A percentile compares a stretch with the other conserved stretches of the same genome.
Conservation (phyloP, 2,888 invertebrate genomes). For the Norana najaformis region DNA sequence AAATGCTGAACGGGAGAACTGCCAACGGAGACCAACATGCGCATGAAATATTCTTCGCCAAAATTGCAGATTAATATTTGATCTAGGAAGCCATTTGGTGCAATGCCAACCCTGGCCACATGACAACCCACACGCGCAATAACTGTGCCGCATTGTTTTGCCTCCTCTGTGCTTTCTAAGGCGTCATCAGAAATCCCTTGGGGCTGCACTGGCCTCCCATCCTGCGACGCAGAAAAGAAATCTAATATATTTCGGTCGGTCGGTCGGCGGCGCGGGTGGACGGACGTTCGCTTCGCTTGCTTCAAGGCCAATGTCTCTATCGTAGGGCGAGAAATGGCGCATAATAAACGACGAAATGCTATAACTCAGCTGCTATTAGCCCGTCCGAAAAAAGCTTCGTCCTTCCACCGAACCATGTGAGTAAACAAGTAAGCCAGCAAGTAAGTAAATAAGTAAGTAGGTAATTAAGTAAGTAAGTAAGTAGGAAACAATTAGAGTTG, state of each 20-base stretch:
- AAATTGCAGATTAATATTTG: neutral
- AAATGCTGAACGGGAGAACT: too few species aligned
- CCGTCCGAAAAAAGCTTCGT: neutral
- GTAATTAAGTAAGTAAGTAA: neutral
- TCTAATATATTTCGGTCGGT: neutral
- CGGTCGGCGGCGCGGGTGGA: too few species aligned
- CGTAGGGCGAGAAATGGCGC: neutral
- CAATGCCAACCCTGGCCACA: too few species aligned
- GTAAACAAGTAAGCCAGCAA: too few species aligned
- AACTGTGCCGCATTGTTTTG: too few species aligned
- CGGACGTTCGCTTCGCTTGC: neutral
- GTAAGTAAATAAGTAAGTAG: neutral
- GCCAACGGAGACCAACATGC: neutral
- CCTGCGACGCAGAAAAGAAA: neutral
- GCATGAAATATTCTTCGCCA: conserved; percentile 1
- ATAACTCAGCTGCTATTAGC: neutral
- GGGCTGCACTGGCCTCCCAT: neutral
- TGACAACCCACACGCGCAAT: too few species aligned
- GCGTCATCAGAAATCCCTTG: neutral
- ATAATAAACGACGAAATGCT: neutral
- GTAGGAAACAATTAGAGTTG: neutral
- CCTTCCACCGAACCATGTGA: neutral
- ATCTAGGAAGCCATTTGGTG: neutral
- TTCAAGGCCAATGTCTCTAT: neutral
- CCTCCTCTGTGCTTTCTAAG: neutral